Evolutionary conservation across 2,888 invertebrate species (phyloP).

Genomic region (Amiota minor): DNA sequence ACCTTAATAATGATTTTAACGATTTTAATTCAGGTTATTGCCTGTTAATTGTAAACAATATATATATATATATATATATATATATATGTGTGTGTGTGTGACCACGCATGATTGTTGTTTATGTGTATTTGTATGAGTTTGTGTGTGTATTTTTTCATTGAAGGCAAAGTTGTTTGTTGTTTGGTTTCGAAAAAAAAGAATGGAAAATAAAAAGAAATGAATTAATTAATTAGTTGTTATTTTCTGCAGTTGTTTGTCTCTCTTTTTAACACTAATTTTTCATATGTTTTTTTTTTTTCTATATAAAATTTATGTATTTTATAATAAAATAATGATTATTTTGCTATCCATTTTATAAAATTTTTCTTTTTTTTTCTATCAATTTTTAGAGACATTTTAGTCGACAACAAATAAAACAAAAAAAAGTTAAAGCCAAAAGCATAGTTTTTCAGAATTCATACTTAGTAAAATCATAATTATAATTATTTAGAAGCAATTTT

Average conservation of each 20-base stretch:
- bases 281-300: neutral
- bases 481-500: neutral
- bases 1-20: neutral
- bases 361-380: too few relatives aligned
- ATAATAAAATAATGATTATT: too few relatives aligned
- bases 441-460: neutral
- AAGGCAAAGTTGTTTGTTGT: neutral
- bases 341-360: too few relatives aligned
- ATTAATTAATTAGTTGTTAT: slow-evolving; percentile 11
- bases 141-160: neutral
- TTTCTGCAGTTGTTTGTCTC: neutral
- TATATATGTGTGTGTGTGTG: slow-evolving; percentile 9
- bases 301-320: neutral
- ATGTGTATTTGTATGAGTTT: too few relatives aligned
- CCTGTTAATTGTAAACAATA: neutral
- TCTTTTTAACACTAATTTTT: neutral
- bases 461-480: neutral
- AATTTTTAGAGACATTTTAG: neutral
- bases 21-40: slow-evolving; percentile 22
- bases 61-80: too few relatives aligned
- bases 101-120: neutral
- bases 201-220: slow-evolving; percentile 27
- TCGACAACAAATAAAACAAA: neutral
- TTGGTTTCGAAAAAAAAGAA: slow-evolving; percentile 16
- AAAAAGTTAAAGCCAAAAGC: slow-evolving; percentile 10